phyloP scores from a whole-genome alignment of 2,797 vertebrate species.

The Ispidina picta region DNA sequence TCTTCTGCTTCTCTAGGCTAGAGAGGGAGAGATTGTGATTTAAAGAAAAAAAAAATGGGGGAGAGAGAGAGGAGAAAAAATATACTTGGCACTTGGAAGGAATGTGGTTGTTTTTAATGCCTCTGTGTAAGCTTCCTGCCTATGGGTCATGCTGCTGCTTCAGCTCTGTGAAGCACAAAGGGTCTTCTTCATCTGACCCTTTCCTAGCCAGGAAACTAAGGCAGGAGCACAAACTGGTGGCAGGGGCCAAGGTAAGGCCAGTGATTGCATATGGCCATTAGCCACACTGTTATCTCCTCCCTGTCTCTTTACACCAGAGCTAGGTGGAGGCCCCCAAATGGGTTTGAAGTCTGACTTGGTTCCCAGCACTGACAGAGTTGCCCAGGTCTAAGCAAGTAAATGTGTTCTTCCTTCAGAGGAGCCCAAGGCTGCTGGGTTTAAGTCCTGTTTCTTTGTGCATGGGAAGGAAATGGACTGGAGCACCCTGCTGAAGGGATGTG shows the following conservation, averaged over 20 bases:
- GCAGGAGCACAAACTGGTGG: conserved; percentile 12
- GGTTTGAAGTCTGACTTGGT: not conserved
- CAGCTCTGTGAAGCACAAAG: not conserved
- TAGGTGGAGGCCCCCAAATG: not conserved
- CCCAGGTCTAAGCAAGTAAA: not conserved
- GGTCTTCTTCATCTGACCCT: conserved; percentile 2
- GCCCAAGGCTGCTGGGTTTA: conserved; percentile 10
- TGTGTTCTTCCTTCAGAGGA: not conserved
- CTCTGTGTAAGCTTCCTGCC: conserved; percentile 15
- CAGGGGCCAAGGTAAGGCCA: not conserved
- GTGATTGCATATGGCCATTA: not conserved
- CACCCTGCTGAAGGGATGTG: not conserved
- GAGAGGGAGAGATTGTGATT: not conserved
- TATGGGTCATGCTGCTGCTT: not conserved
- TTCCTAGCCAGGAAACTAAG: conserved; percentile 1
- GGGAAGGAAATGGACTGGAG: not conserved
- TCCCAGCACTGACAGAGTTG: not conserved
- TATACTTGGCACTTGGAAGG: not conserved
- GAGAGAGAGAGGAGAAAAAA: conserved; percentile 53
- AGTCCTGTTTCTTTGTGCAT: not conserved
- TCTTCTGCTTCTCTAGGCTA: conserved; percentile 18
- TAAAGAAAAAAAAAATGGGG: not conserved
- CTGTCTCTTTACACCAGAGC: conserved; percentile 42
- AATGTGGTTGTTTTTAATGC: not conserved
- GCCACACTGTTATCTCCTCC: conserved; percentile 38